These are phyloP conservation scores for Drosophila asahinai DNA, from an alignment of 1,140 invertebrate genomes.

Conservation along the genomic window DNA sequence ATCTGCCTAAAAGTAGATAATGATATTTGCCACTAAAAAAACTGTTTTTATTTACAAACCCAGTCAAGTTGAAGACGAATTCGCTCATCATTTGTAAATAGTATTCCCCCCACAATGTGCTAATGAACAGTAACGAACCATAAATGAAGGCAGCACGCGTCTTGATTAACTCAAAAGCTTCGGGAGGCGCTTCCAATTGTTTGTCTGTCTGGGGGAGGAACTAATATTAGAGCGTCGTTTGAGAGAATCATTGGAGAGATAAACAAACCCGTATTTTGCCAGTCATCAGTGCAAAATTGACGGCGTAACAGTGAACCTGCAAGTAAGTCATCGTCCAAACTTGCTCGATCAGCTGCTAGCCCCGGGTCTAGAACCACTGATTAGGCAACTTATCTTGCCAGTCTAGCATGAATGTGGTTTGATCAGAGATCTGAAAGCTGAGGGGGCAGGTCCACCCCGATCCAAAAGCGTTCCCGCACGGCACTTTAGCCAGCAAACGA, in stretches of 20 bases:
- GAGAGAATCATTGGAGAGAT: constrained; percentile 7
- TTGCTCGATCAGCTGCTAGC: constrained; percentile 1
- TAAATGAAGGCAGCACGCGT: background rate
- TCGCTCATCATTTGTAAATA: background rate
- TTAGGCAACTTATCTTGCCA: background rate
- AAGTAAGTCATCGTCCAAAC: background rate
- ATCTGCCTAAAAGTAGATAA: too few species aligned
- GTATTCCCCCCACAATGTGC: background rate
- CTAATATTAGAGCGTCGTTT: background rate
- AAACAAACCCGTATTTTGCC: constrained; percentile 3
- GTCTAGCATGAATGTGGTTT: background rate
- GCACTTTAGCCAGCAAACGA: constrained; percentile 11
- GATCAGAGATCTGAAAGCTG: background rate
- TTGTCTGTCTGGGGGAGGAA: too few species aligned
- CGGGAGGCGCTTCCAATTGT: background rate
- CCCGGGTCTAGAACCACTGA: background rate
- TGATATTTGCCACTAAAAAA: background rate
- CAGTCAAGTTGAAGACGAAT: background rate
- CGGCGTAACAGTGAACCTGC: constrained; percentile 15
- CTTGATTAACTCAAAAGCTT: constrained; percentile 5
- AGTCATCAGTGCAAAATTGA: constrained; percentile 3
- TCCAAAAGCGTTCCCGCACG: constrained; percentile 2
- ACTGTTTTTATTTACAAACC: background rate
- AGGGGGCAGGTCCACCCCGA: constrained; percentile 24
- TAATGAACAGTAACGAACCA: background rate